Percentiles rank a stretch among this genome's conserved stretches.
phyloP scores from a whole-genome alignment of 2,113 vertebrate genomes.

The Mesitornis unicolor region DNA sequence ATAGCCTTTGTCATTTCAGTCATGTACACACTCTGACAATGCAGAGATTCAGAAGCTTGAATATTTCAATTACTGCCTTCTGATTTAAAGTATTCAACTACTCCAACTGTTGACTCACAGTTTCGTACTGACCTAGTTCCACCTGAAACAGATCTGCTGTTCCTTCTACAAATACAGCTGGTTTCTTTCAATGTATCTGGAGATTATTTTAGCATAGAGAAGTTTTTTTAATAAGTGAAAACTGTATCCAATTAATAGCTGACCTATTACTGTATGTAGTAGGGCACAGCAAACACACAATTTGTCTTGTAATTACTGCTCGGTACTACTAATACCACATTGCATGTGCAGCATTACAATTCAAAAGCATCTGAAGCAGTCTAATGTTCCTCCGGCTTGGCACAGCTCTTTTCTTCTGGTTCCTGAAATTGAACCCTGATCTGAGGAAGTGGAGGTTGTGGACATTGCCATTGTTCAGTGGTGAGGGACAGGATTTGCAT shows the following conservation, averaged over 20 bases:
- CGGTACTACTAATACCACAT: not conserved
- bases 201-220: not conserved
- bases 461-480: not conserved
- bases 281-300: not conserved
- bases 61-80: not conserved
- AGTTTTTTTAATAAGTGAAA: not conserved
- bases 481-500: not conserved
- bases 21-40: not conserved
- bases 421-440: constrained; percentile 29
- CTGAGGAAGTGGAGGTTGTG: not conserved
- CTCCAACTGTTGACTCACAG: not conserved
- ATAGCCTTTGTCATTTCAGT: constrained; percentile 7
- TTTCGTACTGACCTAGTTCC: not conserved
- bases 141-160: not conserved
- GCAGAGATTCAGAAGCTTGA: not conserved
- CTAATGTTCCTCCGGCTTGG: not conserved
- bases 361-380: not conserved
- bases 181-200: not conserved
- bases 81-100: not conserved
- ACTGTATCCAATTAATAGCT: not conserved
- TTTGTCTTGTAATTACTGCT: not conserved
- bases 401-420: not conserved
- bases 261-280: not conserved
- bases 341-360: not conserved
- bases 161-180: not conserved